These are phyloP conservation scores for Trissolcus japonicus DNA, from an alignment of 2,888 invertebrate species.

Conservation along the genomic window DNA sequence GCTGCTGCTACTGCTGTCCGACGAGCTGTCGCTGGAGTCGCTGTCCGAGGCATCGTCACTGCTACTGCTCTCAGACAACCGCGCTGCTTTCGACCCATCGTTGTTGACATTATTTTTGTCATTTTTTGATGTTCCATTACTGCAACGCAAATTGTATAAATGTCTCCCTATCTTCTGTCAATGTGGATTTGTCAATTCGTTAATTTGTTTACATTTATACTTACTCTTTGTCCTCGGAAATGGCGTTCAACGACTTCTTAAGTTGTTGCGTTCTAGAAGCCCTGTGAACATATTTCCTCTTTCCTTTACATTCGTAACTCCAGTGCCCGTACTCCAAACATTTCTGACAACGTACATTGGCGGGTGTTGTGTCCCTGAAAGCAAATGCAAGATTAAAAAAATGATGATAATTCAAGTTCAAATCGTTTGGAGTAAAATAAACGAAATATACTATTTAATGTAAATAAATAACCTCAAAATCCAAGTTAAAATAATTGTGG, in stretches of 20 bases:
- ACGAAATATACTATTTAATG: too few relatives aligned
- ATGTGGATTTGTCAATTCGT: slow-evolving; percentile 12
- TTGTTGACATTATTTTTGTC: slow-evolving; percentile 4
- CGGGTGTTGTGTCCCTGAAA: slow-evolving; percentile 79
- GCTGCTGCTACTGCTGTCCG: slow-evolving; percentile 59
- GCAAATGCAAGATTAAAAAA: slow-evolving; percentile 9
- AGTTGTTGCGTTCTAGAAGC: slow-evolving; percentile 89
- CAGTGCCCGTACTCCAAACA: slow-evolving; percentile 95
- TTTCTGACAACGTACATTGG: slow-evolving; percentile 92
- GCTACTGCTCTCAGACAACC: slow-evolving; percentile 60
- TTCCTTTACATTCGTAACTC: slow-evolving; percentile 95
- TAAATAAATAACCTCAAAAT: too few relatives aligned
- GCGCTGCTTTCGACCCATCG: slow-evolving; percentile 48
- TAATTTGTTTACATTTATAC: not conserved
- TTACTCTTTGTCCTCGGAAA: slow-evolving; percentile 74
- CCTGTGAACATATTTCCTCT: slow-evolving; percentile 90
- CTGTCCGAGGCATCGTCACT: slow-evolving; percentile 59
- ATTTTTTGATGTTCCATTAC: slow-evolving; percentile 2
- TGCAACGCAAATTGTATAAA: too few relatives aligned
- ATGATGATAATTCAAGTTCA: too few relatives aligned
- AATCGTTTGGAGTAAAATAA: too few relatives aligned
- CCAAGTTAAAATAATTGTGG: too few relatives aligned
- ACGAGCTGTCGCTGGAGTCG: slow-evolving; percentile 60
- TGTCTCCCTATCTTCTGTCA: not conserved
- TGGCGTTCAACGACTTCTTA: slow-evolving; percentile 81